Evolutionary conservation across 1,140 invertebrate genomes (phyloP).

Genomic region (Armadillidium nasatum): DNA sequence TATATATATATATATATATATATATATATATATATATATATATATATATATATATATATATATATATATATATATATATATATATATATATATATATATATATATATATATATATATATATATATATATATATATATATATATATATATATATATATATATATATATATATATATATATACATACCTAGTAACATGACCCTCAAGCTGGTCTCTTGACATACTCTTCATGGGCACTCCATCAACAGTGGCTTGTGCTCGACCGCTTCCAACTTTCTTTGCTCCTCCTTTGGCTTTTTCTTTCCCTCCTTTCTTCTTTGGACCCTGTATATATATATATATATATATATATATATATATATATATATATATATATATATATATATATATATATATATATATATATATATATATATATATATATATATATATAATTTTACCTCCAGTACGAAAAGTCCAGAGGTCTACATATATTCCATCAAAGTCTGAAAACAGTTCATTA

Average conservation of each 20-base stretch:
- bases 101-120: slow-evolving; percentile 23
- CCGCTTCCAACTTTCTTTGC: slow-evolving; percentile 39
- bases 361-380: slow-evolving; percentile 10
- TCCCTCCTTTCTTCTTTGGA: slow-evolving; percentile 42
- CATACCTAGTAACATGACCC: slow-evolving; percentile 63
- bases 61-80: slow-evolving; percentile 28
- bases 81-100: slow-evolving; percentile 13
- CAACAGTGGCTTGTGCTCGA: slow-evolving; percentile 58
- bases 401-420: slow-evolving; percentile 8
- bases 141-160: slow-evolving; percentile 23
- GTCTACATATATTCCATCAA: no score
- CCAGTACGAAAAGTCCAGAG: no score
- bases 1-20: slow-evolving; percentile 28
- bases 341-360: not conserved
- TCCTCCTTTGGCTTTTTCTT: slow-evolving; percentile 36
- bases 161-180: slow-evolving; percentile 20
- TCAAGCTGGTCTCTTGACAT: slow-evolving; percentile 92
- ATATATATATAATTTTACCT: no score
- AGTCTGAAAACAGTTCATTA: no score
- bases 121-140: slow-evolving; percentile 15
- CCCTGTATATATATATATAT: not conserved
- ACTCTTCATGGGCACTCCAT: slow-evolving; percentile 83
- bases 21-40: slow-evolving; percentile 13
- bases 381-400: slow-evolving; percentile 12
- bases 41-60: slow-evolving; percentile 23